Evolutionary conservation across 2,113 vertebrate genomes (phyloP), one percentile per base, ranked within the genome.

Genomic region (Catharus fuscescens): DNA sequence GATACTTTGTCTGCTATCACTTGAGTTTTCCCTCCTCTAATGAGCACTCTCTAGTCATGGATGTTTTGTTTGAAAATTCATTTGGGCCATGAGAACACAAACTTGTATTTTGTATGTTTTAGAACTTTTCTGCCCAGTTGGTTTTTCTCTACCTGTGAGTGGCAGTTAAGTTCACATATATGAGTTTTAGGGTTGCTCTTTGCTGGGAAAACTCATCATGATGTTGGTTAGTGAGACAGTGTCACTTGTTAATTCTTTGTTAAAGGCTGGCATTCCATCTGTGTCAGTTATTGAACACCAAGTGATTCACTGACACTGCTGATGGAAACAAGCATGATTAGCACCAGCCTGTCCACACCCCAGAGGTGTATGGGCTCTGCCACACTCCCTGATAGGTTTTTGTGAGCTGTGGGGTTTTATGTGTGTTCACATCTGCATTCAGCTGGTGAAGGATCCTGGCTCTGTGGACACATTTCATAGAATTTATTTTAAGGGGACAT

Each of bases 351-450:
- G 56, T 71, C 60, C 32, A 38, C 47, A 5, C 2, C 12, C 14
- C 1, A 4, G 64, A 44, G 64, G 34, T 6, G 24, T 36, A 9
- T 0, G 0, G 24, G 52, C 72, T 54, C 56, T 38, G 34, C 32
- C 5, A 1, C 26, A 2, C 21, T 42, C 36, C 56, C 86, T 6
- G 0, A 5, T 0, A 42, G 50, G 25, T 26, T 24, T 67, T 32
- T 44, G 57, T 36, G 77, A 88, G 47, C 74, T 36, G 20, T 8
- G 60, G 36, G 20, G 6, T 64, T 13, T 79, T 26, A 47, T 60
- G 44, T 34, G 26, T 29, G 61, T 10, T 84, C 86, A 64, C 34
- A 15, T 64, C 80, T 84, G 44, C 40, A 13, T 38, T 60, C 71
- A 59, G 52, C 57, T 79, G 60, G 18, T 15, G 50, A 53, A 69